Evolutionary conservation across 2,113 vertebrate species (phyloP).

Genomic region (Neolamprologus caudopunctatus): DNA sequence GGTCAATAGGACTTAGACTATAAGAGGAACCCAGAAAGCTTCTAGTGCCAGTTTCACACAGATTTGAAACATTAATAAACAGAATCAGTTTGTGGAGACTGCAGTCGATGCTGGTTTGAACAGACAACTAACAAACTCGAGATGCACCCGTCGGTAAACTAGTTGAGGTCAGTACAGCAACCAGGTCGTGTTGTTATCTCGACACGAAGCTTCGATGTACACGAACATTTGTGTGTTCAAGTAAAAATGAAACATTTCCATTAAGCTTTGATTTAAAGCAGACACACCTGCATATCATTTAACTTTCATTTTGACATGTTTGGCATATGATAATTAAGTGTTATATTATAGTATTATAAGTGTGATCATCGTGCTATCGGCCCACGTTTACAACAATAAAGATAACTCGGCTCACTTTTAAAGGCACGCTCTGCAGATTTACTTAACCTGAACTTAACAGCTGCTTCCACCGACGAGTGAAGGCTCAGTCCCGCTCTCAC

Average conservation of each 20-base stretch:
- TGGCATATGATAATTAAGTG: rapidly evolving
- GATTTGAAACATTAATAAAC: background rate
- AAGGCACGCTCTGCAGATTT: background rate
- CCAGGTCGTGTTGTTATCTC: background rate
- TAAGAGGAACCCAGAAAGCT: background rate
- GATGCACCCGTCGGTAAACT: rapidly evolving
- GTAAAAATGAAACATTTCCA: rapidly evolving
- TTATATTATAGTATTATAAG: background rate
- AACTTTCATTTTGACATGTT: background rate
- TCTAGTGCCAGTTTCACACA: rapidly evolving
- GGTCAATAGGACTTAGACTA: background rate
- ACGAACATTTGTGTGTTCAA: background rate
- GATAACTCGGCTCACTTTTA: background rate
- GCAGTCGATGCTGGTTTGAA: background rate
- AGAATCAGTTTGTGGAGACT: background rate
- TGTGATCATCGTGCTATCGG: rapidly evolving
- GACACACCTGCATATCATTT: rapidly evolving
- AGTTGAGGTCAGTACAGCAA: background rate
- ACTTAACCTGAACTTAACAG: background rate
- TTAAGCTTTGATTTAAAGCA: background rate
- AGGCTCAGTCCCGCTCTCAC: background rate
- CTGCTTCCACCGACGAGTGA: background rate
- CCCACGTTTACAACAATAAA: background rate
- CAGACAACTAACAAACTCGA: rapidly evolving
- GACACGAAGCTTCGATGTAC: rapidly evolving